phyloP scores from a whole-genome alignment of 1,140 invertebrate genomes.

The Lineus longissimus region DNA sequence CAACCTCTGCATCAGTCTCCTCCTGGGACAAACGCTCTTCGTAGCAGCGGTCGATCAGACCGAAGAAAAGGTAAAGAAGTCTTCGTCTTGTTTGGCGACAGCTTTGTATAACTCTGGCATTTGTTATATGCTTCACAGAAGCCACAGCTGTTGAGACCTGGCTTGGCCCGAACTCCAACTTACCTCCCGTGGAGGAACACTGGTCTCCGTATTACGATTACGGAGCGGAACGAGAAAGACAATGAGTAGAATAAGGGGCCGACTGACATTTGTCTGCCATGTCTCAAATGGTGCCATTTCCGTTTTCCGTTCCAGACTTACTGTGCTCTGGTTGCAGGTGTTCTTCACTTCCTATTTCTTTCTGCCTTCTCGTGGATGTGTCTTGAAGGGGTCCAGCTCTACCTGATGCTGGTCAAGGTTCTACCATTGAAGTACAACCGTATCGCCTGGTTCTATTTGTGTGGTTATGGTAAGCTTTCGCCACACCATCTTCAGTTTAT shows the following conservation, averaged over 20 bases:
- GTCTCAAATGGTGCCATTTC: background rate
- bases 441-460: constrained; percentile 76
- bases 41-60: constrained; percentile 85
- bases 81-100: too few species aligned
- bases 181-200: too few species aligned
- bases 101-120: too few species aligned
- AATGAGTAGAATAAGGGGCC: too few species aligned
- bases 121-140: too few species aligned
- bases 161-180: too few species aligned
- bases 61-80: constrained; percentile 61
- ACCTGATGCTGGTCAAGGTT: constrained; percentile 91
- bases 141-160: too few species aligned
- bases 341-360: constrained; percentile 92
- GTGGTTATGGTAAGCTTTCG: constrained; percentile 69
- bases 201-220: too few species aligned
- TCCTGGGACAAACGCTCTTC: constrained; percentile 89
- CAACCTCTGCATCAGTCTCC: constrained; percentile 79
- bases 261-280: too few species aligned
- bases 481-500: too few species aligned
- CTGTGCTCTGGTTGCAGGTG: constrained; percentile 84
- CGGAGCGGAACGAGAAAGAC: too few species aligned
- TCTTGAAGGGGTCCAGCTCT: constrained; percentile 86
- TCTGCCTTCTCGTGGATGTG: constrained; percentile 97
- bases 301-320: constrained; percentile 56
- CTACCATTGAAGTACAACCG: constrained; percentile 86